Evolutionary conservation across 53 echinoderm and acorn worm genomes (phyloP), one percentile per base, ranked within the genome.

Genomic region (Temnopleurus reevesii): DNA sequence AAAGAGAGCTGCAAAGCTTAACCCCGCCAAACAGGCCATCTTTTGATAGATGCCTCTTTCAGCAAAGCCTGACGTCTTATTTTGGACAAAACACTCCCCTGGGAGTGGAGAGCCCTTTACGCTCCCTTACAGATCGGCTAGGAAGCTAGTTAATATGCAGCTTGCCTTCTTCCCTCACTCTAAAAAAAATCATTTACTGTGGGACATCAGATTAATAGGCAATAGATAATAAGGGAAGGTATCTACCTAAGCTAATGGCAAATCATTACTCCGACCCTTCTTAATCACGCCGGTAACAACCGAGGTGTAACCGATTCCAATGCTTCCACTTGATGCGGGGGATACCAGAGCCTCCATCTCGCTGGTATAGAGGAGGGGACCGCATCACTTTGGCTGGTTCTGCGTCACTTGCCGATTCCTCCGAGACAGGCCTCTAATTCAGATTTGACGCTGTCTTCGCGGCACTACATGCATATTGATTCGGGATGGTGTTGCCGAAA

Each of bases 381-480:
- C 71, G 49, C 88, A 46, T 71, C 46, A 18, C 36, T 30, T 66
- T 19, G 36, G 66, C 88, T 87, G 66, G 88, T 87, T 71, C 88
- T 87, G 88, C 88, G 88, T 87, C 88, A 87, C 71, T 66, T 46
- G 47, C 19, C 13, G 49, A 66, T 47, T 87, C 88, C 88, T 66
- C 17, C 21, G 88, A 66, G 88, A 87, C 88, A 87, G 31, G 88
- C 53, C 34, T 65, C 66, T 66, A 87, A 87, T 87, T 66, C 88
- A 87, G 71, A 87, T 87, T 87, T 87, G 88, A 87, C 88, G 88
- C 88, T 87, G 88, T 71, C 71, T 24, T 71, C n/a, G 88, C 34
- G 88, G 28, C 29, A 53, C 71, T 66, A 87, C 88, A 87, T 87
- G 88, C 88, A 87, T 87, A 87, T 87, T 87, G 88, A 87, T 87